Evolutionary conservation across 2,797 vertebrate genomes (phyloP).

Genomic region (Catharus ustulatus): DNA sequence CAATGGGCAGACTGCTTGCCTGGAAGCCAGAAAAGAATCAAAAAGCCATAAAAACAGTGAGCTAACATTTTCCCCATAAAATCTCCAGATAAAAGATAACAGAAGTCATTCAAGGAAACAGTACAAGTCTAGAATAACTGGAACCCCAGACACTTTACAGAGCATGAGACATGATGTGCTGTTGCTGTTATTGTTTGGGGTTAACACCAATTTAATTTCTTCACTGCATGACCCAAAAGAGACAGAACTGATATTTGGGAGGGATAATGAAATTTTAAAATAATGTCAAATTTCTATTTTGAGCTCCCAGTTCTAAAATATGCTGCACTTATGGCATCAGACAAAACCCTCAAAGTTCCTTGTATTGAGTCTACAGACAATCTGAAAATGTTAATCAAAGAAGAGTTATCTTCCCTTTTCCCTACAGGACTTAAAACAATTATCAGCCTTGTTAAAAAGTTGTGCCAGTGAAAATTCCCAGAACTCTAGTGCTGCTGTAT

Average conservation of each 20-base stretch:
- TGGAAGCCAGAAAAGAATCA: not conserved
- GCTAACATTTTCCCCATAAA: not conserved
- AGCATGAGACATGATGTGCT: fast-evolving
- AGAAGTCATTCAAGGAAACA: not conserved
- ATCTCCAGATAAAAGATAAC: not conserved
- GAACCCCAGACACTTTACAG: not conserved
- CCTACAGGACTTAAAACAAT: not conserved
- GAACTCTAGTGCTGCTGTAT: not conserved
- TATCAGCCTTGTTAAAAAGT: not conserved
- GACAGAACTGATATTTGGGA: not conserved
- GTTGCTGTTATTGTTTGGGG: not conserved
- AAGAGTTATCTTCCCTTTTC: not conserved
- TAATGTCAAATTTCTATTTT: not conserved
- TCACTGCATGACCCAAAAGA: not conserved
- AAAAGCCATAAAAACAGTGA: not conserved
- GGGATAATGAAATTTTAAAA: not conserved
- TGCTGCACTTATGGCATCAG: not conserved
- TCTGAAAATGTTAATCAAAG: not conserved
- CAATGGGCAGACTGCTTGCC: not conserved
- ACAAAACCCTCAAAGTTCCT: conserved; percentile 19
- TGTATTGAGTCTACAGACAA: not conserved
- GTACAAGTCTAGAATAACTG: not conserved
- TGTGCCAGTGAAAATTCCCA: not conserved
- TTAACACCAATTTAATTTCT: not conserved
- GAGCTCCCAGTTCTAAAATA: not conserved